phyloP scores from a whole-genome alignment of 1,140 invertebrate genomes.

The Drosophila orosa region DNA sequence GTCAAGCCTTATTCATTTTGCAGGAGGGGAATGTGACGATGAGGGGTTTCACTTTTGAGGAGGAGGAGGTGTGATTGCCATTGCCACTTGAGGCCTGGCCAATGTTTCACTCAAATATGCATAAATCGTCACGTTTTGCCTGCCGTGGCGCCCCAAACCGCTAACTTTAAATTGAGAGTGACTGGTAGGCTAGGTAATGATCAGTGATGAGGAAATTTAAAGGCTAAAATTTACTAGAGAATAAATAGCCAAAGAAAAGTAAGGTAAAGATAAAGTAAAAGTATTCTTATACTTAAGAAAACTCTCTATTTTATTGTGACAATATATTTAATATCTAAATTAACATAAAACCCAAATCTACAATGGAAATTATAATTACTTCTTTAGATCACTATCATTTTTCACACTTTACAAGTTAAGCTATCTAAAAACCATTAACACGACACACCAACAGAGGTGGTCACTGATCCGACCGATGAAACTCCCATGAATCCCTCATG shows the following conservation, averaged over 20 bases:
- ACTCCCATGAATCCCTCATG: slow-evolving; percentile 3
- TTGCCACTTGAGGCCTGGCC: slow-evolving; percentile 30
- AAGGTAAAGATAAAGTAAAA: neutral
- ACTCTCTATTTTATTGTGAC: neutral
- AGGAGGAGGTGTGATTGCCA: slow-evolving; percentile 13
- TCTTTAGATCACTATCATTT: neutral
- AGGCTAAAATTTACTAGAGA: neutral
- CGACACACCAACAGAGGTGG: neutral
- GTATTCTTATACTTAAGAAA: too few relatives aligned
- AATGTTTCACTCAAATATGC: slow-evolving; percentile 42
- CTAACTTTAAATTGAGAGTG: slow-evolving; percentile 28
- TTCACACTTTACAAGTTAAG: neutral
- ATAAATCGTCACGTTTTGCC: slow-evolving; percentile 51
- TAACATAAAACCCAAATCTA: too few relatives aligned
- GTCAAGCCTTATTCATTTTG: slow-evolving; percentile 31
- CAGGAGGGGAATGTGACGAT: neutral
- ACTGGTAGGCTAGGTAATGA: slow-evolving; percentile 10
- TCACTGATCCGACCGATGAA: slow-evolving; percentile 14
- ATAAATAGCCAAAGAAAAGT: neutral
- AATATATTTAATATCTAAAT: neutral
- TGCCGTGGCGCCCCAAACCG: slow-evolving; percentile 37
- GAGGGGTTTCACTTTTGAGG: neutral
- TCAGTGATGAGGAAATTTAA: slow-evolving; percentile 6
- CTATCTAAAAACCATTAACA: neutral
- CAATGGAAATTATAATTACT: neutral